Conservation (phyloP, 2,797 vertebrate genomes). For the Parambassis ranga region DNA sequence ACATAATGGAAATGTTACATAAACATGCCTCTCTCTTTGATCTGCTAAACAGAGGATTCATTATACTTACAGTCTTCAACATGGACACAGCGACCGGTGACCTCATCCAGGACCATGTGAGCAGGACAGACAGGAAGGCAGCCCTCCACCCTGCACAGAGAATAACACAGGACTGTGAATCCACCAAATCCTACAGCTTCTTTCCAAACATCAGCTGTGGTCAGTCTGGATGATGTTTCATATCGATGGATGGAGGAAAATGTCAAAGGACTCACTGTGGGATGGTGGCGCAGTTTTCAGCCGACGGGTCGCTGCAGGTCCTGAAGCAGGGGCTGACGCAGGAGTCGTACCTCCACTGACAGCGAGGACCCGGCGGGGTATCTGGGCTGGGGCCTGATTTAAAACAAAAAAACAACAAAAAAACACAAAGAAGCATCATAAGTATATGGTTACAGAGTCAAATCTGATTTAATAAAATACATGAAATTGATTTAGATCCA, state of each 20-base stretch:
- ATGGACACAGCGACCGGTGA: constrained; percentile 92
- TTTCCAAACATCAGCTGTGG: too few relatives aligned
- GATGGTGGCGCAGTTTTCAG: constrained; percentile 80
- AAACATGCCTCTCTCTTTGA: too few relatives aligned
- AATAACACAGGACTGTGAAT: constrained; percentile 8
- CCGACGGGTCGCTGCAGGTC: constrained; percentile 90
- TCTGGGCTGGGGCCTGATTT: constrained; percentile 79
- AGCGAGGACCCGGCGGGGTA: constrained; percentile 74
- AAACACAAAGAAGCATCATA: background rate
- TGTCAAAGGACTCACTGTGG: constrained; percentile 84
- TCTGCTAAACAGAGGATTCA: background rate
- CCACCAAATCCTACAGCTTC: background rate
- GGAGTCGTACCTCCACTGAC: constrained; percentile 92
- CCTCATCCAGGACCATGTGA: constrained; percentile 92
- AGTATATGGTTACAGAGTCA: too few relatives aligned
- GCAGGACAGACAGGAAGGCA: constrained; percentile 89
- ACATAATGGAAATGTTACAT: too few relatives aligned
- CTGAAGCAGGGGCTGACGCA: constrained; percentile 91
- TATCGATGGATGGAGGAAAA: background rate
- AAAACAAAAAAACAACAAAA: background rate
- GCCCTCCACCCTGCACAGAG: constrained; percentile 88
- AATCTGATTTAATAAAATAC: background rate
- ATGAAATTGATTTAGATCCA: background rate
- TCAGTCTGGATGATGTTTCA: too few relatives aligned
- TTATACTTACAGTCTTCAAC: constrained; percentile 89